A percentile compares a stretch with the other conserved stretches of the same genome.
phyloP scores from a whole-genome alignment of 2,113 vertebrate species.

The Nanorana parkeri region DNA sequence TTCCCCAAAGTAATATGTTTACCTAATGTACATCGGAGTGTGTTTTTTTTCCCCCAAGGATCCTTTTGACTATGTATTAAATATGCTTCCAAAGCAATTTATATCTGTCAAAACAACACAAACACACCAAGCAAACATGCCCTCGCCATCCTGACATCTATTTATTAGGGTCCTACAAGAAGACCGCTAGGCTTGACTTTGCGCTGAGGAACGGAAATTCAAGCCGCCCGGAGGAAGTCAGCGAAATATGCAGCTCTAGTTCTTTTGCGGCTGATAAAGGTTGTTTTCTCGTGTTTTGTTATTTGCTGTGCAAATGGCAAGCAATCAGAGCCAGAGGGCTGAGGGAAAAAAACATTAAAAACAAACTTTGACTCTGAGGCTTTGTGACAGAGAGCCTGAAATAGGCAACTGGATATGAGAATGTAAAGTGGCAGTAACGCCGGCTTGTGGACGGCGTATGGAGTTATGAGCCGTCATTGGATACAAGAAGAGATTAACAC shows the following conservation, averaged over 20 bases:
- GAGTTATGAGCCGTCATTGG: neutral
- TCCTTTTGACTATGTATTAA: neutral
- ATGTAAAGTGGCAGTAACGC: neutral
- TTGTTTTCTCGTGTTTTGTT: neutral
- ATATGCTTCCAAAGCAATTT: neutral
- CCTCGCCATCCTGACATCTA: neutral
- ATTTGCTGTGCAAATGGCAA: constrained; percentile 7
- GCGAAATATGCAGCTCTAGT: neutral
- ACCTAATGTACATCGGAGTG: neutral
- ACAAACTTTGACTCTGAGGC: constrained; percentile 8
- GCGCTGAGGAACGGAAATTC: neutral
- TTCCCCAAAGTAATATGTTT: neutral
- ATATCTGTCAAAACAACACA: constrained; percentile 20
- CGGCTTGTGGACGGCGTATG: no score
- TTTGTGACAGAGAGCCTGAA: constrained; percentile 18
- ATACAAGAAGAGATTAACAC: constrained; percentile 13
- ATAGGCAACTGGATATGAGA: constrained; percentile 3
- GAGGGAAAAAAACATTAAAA: neutral
- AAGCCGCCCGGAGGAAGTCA: neutral
- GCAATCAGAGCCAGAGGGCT: neutral
- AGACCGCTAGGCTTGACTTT: neutral
- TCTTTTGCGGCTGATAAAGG: neutral
- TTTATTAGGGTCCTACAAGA: neutral
- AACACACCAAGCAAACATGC: neutral
- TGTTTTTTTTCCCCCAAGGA: no score